These are phyloP conservation scores for Lepidothrix coronata DNA, from an alignment of 2,113 vertebrate species.

Conservation along the genomic window DNA sequence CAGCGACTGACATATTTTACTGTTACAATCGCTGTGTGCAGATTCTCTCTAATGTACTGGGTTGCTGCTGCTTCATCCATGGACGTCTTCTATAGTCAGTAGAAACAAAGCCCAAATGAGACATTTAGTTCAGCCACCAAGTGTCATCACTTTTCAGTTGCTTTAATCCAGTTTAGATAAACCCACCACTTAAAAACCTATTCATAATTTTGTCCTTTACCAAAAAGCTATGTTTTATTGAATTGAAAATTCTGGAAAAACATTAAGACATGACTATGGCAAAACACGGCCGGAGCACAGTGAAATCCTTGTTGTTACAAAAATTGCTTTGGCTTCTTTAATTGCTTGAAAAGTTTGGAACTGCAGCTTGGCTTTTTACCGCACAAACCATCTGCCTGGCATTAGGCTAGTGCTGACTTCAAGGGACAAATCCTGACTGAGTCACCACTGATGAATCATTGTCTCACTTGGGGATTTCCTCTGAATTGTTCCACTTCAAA, in stretches of 20 bases:
- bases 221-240: neutral
- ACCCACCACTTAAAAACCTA: neutral
- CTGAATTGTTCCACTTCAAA: neutral
- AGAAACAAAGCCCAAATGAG: neutral
- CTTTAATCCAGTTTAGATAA: neutral
- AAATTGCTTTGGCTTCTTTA: neutral
- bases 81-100: neutral
- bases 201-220: neutral
- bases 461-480: constrained; percentile 29
- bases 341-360: neutral
- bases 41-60: neutral
- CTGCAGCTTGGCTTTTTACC: neutral
- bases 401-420: neutral
- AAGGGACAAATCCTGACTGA: neutral
- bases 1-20: neutral
- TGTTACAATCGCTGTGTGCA: neutral
- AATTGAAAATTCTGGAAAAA: neutral
- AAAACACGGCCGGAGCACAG: neutral
- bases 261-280: neutral
- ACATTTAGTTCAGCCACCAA: neutral
- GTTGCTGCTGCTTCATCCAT: neutral
- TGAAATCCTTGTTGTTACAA: neutral
- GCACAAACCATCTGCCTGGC: neutral
- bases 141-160: neutral
- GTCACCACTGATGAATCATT: neutral